Base-by-base conservation (phyloP, 1,140 invertebrate species). In the Heliconius himera region DNA sequence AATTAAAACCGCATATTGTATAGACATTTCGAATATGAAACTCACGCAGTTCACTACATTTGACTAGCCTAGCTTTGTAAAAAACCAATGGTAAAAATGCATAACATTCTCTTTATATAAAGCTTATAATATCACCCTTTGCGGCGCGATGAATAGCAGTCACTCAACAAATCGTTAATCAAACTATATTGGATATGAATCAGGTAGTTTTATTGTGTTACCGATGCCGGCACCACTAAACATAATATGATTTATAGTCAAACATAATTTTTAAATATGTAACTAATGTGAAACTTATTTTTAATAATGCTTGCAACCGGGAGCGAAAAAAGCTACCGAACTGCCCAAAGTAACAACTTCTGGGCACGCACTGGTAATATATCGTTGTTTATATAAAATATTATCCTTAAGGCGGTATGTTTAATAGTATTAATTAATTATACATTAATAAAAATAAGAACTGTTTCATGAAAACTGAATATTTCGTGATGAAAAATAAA, bases 151-250 rank as follows among this genome's bases (percentile, higher is more conserved):
- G 88, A 94, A 94, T 93, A 89, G 91, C 83, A 93, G 87, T 93
- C 91, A 93, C 93, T 94, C 93, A 94, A 92, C 90, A 90, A 84
- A 85, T 94, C 93, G 93, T 94, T 94, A 94, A 94, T 94, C 93
- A 94, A 92, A 87, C 73, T 81, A 87, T 93, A 92, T 94, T 91
- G 90, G 90, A 85, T 90, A 87, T 82, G 85, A 92, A 92, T 93
- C 90, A 92, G 92, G 92, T 94, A 94, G 93, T 93, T 86, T 78
- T 77, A 89, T 94, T 94, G 92, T 94, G 82, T 85, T 83, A 86
- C 81, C 79, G 82, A 85, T 85, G 89, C 84, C 91, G 93, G 89
- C 89, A 76, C 84, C 84, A 88, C 89, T 91, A 84, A 82, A 73
- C 60, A 73, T 81, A 26, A 66, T 13, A 84, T 93, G 91, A 93